A percentile compares a stretch with the other conserved stretches of the same genome.
phyloP scores from a whole-genome alignment of 2,888 invertebrate genomes.

The Bellardia bayeri region DNA sequence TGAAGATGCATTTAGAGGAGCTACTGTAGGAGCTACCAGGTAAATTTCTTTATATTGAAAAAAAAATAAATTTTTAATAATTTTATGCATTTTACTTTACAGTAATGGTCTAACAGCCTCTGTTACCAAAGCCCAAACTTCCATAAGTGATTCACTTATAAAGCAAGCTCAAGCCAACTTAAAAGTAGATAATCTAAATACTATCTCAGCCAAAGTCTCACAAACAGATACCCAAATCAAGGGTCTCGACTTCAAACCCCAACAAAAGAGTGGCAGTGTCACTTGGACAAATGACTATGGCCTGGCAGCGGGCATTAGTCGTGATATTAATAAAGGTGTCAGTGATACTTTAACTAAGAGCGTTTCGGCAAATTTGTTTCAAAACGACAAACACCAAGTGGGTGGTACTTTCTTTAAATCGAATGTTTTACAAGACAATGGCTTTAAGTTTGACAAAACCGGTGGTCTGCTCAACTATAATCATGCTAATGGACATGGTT shows the following conservation, averaged over 20 bases:
- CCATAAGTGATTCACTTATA: neutral
- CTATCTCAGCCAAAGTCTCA: slow-evolving; percentile 7
- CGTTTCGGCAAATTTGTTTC: slow-evolving; percentile 17
- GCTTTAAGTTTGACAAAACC: slow-evolving; percentile 40
- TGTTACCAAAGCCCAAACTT: neutral
- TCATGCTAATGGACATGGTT: slow-evolving; percentile 47
- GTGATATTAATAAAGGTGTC: slow-evolving; percentile 48
- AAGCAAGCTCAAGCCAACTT: slow-evolving; percentile 30
- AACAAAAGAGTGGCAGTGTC: slow-evolving; percentile 25
- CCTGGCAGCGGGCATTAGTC: slow-evolving; percentile 16
- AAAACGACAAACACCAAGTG: slow-evolving; percentile 20
- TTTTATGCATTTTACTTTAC: neutral
- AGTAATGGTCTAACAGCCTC: neutral
- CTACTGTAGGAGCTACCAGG: neutral
- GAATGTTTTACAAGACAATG: slow-evolving; percentile 35
- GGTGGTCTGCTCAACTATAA: slow-evolving; percentile 43
- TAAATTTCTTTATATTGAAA: neutral
- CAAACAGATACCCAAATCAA: slow-evolving; percentile 43
- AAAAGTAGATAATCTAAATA: neutral
- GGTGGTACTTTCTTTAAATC: slow-evolving; percentile 40
- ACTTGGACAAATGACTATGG: slow-evolving; percentile 34
- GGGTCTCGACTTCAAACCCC: neutral
- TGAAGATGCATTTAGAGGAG: neutral
- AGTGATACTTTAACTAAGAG: slow-evolving; percentile 53
- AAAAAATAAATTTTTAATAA: neutral